These are phyloP conservation scores for Odontophorus gujanensis DNA, from an alignment of 2,113 vertebrate species.

Conservation along the genomic window DNA sequence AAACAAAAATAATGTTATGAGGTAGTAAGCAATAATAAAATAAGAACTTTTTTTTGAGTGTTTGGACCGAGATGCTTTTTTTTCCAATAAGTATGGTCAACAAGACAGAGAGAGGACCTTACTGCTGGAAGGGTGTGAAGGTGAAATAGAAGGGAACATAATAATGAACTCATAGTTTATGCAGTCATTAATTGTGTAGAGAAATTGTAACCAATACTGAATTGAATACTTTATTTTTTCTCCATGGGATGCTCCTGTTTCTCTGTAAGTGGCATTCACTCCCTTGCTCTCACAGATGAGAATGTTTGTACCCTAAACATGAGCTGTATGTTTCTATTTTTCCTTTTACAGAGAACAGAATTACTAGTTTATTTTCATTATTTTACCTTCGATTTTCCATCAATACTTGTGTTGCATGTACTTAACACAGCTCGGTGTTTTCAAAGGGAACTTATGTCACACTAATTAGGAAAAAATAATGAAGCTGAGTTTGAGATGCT, in stretches of 20 bases:
- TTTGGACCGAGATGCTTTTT: background rate
- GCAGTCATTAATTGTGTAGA: background rate
- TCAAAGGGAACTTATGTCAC: background rate
- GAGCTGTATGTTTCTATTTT: background rate
- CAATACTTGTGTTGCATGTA: fast-evolving
- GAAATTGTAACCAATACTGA: background rate
- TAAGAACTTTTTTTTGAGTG: background rate
- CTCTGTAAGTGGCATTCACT: background rate
- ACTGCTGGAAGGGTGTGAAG: background rate
- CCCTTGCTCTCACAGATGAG: background rate
- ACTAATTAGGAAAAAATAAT: background rate
- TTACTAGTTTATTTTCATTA: background rate
- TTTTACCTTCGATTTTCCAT: background rate
- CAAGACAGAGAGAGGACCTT: background rate
- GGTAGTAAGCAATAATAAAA: background rate
- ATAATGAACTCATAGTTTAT: background rate
- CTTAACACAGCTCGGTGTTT: background rate
- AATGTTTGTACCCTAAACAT: background rate
- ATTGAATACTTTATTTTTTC: background rate
- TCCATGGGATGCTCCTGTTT: background rate
- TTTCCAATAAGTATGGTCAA: no score
- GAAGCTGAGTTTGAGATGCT: background rate
- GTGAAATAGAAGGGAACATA: background rate
- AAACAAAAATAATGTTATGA: background rate
- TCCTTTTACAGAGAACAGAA: background rate